phyloP scores from a whole-genome alignment of 2,888 invertebrate species.

The Agelastica alni region DNA sequence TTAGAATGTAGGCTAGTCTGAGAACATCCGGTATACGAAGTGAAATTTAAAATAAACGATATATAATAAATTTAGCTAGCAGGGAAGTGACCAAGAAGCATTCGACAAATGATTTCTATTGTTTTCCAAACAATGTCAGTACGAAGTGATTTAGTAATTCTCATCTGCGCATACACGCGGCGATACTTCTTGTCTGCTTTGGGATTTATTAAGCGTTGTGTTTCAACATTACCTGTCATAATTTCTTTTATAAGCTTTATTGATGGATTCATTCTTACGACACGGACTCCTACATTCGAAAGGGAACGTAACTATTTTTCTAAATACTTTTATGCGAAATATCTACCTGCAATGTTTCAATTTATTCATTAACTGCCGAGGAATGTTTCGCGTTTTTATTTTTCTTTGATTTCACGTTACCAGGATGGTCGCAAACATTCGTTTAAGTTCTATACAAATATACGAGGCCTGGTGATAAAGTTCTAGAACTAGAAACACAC shows the following conservation, averaged over 20 bases:
- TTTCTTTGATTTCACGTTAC: too few relatives aligned
- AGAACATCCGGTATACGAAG: conserved; percentile 3
- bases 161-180: conserved; percentile 11
- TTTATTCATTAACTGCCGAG: too few relatives aligned
- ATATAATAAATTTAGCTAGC: conserved; percentile 8
- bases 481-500: too few relatives aligned
- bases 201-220: conserved; percentile 7
- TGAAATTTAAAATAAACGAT: conserved; percentile 1
- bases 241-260: conserved; percentile 22
- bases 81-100: conserved; percentile 22
- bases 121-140: conserved; percentile 22
- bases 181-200: conserved; percentile 9
- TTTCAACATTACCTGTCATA: conserved; percentile 26
- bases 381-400: too few relatives aligned
- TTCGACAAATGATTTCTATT: conserved; percentile 29
- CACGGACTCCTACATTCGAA: conserved; percentile 16
- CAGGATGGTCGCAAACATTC: too few relatives aligned
- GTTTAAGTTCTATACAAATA: too few relatives aligned
- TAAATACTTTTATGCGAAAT: too few relatives aligned
- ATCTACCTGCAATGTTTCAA: too few relatives aligned
- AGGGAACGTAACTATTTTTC: background rate
- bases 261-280: conserved; percentile 22
- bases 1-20: conserved; percentile 3
- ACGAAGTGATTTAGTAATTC: conserved; percentile 19
- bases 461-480: too few relatives aligned